These are phyloP conservation scores for Taxidea taxus DNA, from an alignment of 2,113 vertebrate genomes.

Conservation along the genomic window DNA sequence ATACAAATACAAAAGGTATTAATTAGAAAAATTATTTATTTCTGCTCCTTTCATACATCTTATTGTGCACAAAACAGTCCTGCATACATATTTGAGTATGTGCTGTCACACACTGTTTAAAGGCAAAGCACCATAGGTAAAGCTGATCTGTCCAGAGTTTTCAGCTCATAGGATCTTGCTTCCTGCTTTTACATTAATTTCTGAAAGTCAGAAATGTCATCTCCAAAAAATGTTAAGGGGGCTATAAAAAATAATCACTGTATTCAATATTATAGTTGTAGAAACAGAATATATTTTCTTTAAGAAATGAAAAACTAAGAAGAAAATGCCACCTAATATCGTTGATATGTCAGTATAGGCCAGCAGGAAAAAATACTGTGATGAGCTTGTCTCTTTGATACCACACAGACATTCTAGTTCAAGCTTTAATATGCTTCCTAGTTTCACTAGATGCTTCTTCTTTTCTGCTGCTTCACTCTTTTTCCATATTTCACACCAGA, in stretches of 20 bases:
- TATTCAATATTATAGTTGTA: conserved; percentile 55
- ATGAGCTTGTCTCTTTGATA: neutral
- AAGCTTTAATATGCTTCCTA: neutral
- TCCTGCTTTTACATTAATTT: conserved; percentile 5
- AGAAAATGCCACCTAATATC: conserved; percentile 32
- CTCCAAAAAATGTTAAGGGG: conserved; percentile 35
- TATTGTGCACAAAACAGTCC: conserved; percentile 28
- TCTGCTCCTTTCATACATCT: conserved; percentile 72
- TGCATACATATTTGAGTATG: neutral
- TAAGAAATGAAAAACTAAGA: conserved; percentile 44
- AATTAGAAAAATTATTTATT: conserved; percentile 86
- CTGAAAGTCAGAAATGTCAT: conserved; percentile 22
- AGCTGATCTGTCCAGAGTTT: neutral
- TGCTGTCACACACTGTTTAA: neutral
- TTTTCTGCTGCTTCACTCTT: neutral
- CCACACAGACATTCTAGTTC: neutral
- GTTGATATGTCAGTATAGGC: neutral
- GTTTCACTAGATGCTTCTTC: conserved; percentile 18
- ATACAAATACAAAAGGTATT: conserved; percentile 7
- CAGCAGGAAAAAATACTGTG: conserved; percentile 49
- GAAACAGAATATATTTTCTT: conserved; percentile 43
- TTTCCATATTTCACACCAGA: neutral
- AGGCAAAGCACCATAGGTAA: conserved; percentile 37
- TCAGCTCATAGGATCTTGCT: neutral
- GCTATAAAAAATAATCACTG: conserved; percentile 67